Evolutionary conservation across 2,113 vertebrate genomes (phyloP), one percentile per base, ranked within the genome.

Genomic region (Octodon degus): DNA sequence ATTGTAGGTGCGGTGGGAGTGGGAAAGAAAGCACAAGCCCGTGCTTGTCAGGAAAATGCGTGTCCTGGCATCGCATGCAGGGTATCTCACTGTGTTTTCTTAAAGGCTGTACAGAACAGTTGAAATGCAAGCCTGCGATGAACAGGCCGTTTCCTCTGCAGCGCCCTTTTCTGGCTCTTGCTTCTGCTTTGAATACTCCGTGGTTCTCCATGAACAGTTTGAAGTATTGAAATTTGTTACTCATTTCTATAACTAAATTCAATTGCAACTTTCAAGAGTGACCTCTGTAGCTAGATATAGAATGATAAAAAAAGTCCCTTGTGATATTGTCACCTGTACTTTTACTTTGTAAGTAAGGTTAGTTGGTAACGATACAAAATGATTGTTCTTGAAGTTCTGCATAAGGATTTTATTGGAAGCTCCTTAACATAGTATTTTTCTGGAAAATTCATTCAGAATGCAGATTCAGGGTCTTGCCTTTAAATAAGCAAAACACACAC

Each of bases 261-360:
- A 79, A 62, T 86, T 91, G 32, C 65, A 82, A 79, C 30, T 92
- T 96, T 93, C 92, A 86, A 95, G 76, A 83, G 91, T 93, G 89
- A 2, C 40, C 53, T 40, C 68, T 70, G 47, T 20, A 87, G 90
- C 20, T 16, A 67, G 63, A 58, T 50, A 12, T 13, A 90, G 86
- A 43, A 87, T 82, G 67, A 84, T 91, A 50, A 10, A 50, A 50
- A 95, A 94, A 86, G 16, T 63, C 67, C 30, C 67, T 90, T 9
- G 43, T 93, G 55, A n/a, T 87, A 24, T 30, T 25, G 62, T 90
- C 88, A 86, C 1, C 87, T 40, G n/a, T 77, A 63, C 74, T 92
- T 97, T 96, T 76, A 86, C 87, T 94, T 40, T 70, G n/a, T 85
- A 55, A 83, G 88, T 86, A 2, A 50, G 17, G 17, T 95, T 86